A percentile compares a stretch with the other conserved stretches of the same genome.
Conservation (phyloP, 2,888 invertebrate species). For the Notodonta ziczac region DNA sequence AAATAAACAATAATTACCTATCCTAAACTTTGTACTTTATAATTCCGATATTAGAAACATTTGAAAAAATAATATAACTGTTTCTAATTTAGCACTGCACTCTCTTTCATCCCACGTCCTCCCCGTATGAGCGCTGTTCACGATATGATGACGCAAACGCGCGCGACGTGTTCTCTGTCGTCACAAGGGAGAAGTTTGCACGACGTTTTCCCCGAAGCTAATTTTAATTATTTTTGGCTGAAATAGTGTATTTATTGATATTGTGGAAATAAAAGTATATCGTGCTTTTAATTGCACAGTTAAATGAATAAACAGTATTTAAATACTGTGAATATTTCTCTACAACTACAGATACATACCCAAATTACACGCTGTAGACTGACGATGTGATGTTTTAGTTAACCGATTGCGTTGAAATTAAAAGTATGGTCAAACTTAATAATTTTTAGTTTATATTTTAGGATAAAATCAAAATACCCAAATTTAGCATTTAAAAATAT, state of each 20-base stretch:
- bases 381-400: neutral
- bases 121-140: conserved; percentile 74
- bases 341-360: neutral
- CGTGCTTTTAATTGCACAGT: conserved; percentile 31
- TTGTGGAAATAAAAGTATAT: neutral
- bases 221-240: conserved; percentile 22
- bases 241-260: neutral
- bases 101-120: conserved; percentile 70
- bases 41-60: conserved; percentile 79
- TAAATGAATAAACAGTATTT: neutral
- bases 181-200: conserved; percentile 57
- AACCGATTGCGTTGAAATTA: neutral
- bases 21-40: conserved; percentile 81
- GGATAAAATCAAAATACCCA: too few relatives aligned
- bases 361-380: neutral
- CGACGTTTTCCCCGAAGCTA: conserved; percentile 53
- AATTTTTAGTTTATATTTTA: too few relatives aligned
- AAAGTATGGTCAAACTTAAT: neutral
- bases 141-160: conserved; percentile 79
- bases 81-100: conserved; percentile 63
- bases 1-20: conserved; percentile 56
- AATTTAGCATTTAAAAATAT: too few relatives aligned
- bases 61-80: conserved; percentile 68
- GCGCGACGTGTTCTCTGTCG: conserved; percentile 68
- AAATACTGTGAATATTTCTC: neutral